A percentile compares a stretch with the other conserved stretches of the same genome.
Evolutionary conservation across 2,113 vertebrate genomes (phyloP).

Genomic region (Pomatostomus ruficeps): DNA sequence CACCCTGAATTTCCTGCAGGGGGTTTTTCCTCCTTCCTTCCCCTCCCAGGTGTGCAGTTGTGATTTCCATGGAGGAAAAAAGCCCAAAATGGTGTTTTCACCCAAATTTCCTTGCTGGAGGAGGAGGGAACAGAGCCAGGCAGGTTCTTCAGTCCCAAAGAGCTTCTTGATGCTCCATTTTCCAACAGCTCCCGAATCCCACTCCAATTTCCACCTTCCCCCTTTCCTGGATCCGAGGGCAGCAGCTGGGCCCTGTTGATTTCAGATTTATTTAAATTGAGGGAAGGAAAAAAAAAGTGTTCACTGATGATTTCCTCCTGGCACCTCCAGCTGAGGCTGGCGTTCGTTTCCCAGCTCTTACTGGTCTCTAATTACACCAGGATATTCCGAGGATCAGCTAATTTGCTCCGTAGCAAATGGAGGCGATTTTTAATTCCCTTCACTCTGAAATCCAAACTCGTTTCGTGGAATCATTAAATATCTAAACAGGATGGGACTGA

Average conservation of each 20-base stretch:
- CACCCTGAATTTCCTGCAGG: not conserved
- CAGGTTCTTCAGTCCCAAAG: not conserved
- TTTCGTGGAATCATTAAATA: constrained; percentile 2
- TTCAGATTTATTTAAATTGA: constrained; percentile 18
- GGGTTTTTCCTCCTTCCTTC: not conserved
- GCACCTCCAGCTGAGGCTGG: constrained; percentile 51
- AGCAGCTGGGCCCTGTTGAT: constrained; percentile 54
- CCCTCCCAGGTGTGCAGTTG: not conserved
- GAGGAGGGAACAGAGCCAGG: not conserved
- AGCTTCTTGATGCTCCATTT: not conserved
- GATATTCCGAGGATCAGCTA: constrained; percentile 36
- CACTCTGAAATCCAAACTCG: not conserved
- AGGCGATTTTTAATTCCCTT: constrained; percentile 57
- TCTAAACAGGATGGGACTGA: not conserved
- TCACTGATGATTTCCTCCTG: constrained; percentile 33
- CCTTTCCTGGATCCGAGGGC: not conserved
- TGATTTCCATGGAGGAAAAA: not conserved
- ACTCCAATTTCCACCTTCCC: not conserved
- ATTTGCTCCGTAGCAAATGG: constrained; percentile 42
- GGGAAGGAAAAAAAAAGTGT: not conserved
- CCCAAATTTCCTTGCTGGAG: not conserved
- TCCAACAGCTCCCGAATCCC: not conserved
- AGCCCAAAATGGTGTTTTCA: rapidly evolving
- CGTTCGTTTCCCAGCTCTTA: constrained; percentile 44
- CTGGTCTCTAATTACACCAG: constrained; percentile 42